phyloP scores from a whole-genome alignment of 2,888 invertebrate species.

The Xylota segnis region DNA sequence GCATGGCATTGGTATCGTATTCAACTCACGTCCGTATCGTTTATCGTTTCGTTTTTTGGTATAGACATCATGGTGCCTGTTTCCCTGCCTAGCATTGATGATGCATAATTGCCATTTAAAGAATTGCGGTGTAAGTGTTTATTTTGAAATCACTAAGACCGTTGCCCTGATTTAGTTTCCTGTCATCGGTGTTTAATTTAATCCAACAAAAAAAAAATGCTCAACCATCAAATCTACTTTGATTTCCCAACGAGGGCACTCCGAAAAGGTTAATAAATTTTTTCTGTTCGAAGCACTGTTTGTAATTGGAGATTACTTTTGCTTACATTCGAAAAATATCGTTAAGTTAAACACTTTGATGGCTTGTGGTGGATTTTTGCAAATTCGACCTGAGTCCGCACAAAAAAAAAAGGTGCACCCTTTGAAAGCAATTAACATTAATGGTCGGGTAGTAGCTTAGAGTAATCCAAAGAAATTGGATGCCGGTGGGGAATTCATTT shows the following conservation, averaged over 20 bases:
- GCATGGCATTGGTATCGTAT: constrained; percentile 12
- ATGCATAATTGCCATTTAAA: constrained; percentile 34
- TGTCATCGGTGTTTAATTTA: constrained; percentile 46
- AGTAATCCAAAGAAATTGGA: constrained; percentile 69
- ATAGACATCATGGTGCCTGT: constrained; percentile 61
- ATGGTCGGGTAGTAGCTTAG: constrained; percentile 42
- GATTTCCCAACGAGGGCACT: constrained; percentile 19
- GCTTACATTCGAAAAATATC: constrained; percentile 14
- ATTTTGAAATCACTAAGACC: constrained; percentile 39
- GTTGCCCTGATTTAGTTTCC: constrained; percentile 58
- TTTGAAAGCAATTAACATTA: constrained; percentile 27
- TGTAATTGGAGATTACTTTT: constrained; percentile 32
- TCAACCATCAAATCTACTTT: constrained; percentile 11
- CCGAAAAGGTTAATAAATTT: constrained; percentile 26
- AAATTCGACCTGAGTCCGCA: constrained; percentile 25
- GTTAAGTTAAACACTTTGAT: neutral
- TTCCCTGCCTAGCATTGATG: constrained; percentile 46
- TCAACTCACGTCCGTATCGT: constrained; percentile 55
- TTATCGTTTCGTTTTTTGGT: constrained; percentile 57
- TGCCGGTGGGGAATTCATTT: constrained; percentile 36
- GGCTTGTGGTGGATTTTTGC: neutral
- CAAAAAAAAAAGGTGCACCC: constrained; percentile 21
- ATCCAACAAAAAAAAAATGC: neutral
- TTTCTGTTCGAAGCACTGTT: neutral
- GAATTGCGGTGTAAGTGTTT: constrained; percentile 25